phyloP scores from a whole-genome alignment of 2,797 vertebrate genomes.

The Enteromius afrohamiltoni region DNA sequence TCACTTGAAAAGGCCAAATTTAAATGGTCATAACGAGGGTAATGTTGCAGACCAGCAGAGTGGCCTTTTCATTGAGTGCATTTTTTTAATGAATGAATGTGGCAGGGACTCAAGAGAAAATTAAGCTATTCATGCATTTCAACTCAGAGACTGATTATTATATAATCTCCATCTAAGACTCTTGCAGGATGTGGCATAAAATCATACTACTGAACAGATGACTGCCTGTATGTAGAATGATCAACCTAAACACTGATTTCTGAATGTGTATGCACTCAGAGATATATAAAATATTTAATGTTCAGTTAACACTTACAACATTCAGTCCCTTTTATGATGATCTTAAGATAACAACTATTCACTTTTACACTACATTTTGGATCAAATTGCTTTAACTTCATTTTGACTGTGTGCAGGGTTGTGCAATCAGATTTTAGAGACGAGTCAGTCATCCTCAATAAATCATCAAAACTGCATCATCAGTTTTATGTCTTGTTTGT shows the following conservation, averaged over 20 bases:
- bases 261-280: neutral
- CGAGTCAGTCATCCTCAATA: neutral
- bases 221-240: neutral
- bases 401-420: neutral
- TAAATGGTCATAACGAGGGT: neutral
- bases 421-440: neutral
- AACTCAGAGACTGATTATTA: neutral
- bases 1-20: slow-evolving; percentile 9
- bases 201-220: neutral
- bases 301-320: neutral
- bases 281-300: neutral
- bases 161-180: neutral
- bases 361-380: slow-evolving; percentile 1
- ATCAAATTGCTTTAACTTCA: neutral
- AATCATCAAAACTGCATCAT: neutral
- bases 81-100: slow-evolving; percentile 25
- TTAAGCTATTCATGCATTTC: slow-evolving; percentile 5
- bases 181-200: neutral
- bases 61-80: slow-evolving; percentile 6
- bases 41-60: neutral
- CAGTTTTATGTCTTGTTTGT: neutral
- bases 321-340: neutral
- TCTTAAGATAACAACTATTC: neutral
- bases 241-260: neutral
- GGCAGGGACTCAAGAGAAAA: neutral